Percentiles rank a stretch among this genome's conserved stretches.
Conservation (phyloP, 2,113 vertebrate species). For the Dendrocopos noguchii region DNA sequence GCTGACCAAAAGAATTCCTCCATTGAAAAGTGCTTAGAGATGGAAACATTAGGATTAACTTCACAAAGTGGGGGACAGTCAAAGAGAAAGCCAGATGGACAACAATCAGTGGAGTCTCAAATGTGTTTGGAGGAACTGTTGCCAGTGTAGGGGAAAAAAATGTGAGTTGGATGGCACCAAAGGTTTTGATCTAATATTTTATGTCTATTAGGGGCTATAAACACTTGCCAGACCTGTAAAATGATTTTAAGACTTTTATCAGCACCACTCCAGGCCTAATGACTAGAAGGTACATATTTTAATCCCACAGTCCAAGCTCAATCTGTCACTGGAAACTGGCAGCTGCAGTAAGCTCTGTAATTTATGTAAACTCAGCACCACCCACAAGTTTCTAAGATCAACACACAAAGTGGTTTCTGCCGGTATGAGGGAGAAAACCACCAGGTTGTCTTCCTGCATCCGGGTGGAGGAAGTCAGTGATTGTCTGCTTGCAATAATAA, state of each 20-base stretch:
- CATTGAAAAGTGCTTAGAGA: not conserved
- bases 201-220: not conserved
- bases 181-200: not conserved
- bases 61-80: not conserved
- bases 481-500: constrained; percentile 56
- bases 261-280: not conserved
- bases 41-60: not conserved
- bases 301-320: not conserved
- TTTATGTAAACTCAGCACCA: constrained; percentile 46
- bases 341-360: constrained; percentile 3
- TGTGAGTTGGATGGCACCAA: not conserved
- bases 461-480: constrained; percentile 42
- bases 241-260: not conserved
- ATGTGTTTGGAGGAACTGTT: not conserved
- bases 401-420: constrained; percentile 50
- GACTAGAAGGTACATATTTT: not conserved
- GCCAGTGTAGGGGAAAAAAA: not conserved
- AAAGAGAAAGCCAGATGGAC: not conserved
- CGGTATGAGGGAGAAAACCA: constrained; percentile 52
- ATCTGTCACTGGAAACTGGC: not conserved
- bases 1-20: constrained; percentile 23
- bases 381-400: constrained; percentile 48
- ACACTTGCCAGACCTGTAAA: not conserved
- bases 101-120: rapidly evolving
- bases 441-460: constrained; percentile 60